phyloP scores from a whole-genome alignment of 2,113 vertebrate species.

The Uria aalge region DNA sequence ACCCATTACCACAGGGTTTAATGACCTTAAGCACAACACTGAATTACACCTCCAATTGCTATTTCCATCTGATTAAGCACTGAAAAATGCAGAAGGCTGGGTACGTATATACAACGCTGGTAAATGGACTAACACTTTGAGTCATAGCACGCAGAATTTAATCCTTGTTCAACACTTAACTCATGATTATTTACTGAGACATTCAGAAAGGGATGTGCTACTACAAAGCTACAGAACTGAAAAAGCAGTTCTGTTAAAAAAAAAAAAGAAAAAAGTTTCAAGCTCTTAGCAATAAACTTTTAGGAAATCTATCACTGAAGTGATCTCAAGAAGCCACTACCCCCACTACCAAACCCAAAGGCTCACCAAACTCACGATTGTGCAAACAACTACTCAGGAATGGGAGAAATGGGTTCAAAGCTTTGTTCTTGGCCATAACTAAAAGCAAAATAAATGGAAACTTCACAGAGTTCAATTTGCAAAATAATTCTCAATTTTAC shows the following conservation, averaged over 20 bases:
- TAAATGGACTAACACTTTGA: neutral
- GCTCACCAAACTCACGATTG: neutral
- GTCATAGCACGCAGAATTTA: neutral
- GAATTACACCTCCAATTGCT: slow-evolving; percentile 35
- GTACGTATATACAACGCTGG: neutral
- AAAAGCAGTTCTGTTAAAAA: neutral
- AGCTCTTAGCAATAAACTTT: neutral
- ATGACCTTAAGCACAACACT: slow-evolving; percentile 24
- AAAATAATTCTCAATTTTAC: neutral
- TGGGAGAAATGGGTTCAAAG: neutral
- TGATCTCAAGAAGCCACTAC: neutral
- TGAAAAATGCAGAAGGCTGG: slow-evolving; percentile 24
- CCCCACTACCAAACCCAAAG: neutral
- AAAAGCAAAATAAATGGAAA: neutral
- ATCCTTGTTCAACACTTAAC: neutral
- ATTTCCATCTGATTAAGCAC: slow-evolving; percentile 31
- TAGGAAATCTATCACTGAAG: neutral
- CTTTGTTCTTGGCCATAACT: neutral
- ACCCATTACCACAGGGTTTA: neutral
- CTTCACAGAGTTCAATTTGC: neutral
- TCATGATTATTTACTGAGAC: neutral
- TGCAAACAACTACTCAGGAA: neutral
- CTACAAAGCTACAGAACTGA: neutral
- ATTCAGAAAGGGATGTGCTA: neutral
- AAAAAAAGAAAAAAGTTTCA: neutral